Evolutionary conservation across 2,888 invertebrate species (phyloP).

Genomic region (Noctua pronuba): DNA sequence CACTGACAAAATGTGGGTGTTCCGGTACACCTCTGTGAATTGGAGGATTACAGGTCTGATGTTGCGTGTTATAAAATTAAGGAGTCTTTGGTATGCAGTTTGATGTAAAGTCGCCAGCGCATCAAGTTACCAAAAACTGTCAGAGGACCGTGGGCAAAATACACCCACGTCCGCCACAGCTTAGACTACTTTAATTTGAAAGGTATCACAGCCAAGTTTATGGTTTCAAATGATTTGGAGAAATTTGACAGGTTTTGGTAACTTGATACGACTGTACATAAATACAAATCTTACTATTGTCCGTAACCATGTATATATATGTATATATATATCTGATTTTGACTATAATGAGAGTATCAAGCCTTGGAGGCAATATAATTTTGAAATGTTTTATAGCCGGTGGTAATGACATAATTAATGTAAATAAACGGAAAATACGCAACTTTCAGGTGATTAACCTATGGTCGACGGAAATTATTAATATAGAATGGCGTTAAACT

Average conservation of each 20-base stretch:
- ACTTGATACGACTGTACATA: background rate
- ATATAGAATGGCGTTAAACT: conserved; percentile 14
- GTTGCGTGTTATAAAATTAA: background rate
- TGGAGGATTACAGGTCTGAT: background rate
- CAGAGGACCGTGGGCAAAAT: too few relatives aligned
- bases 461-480: conserved; percentile 17
- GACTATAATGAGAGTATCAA: background rate
- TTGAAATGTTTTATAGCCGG: background rate
- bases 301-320: background rate
- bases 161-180: too few relatives aligned
- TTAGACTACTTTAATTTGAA: too few relatives aligned
- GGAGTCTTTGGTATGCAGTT: background rate
- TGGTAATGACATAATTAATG: background rate
- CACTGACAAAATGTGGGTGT: background rate
- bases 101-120: background rate
- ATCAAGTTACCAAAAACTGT: too few relatives aligned
- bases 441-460: conserved; percentile 27
- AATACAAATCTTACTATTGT: background rate
- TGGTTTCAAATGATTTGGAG: too few relatives aligned
- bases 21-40: background rate
- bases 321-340: too few relatives aligned
- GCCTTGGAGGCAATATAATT: background rate
- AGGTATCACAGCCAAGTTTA: too few relatives aligned
- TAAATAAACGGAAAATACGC: conserved; percentile 15
- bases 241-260: too few relatives aligned